Evolutionary conservation across 2,888 invertebrate species (phyloP).

Genomic region (Drosophila paranaensis): DNA sequence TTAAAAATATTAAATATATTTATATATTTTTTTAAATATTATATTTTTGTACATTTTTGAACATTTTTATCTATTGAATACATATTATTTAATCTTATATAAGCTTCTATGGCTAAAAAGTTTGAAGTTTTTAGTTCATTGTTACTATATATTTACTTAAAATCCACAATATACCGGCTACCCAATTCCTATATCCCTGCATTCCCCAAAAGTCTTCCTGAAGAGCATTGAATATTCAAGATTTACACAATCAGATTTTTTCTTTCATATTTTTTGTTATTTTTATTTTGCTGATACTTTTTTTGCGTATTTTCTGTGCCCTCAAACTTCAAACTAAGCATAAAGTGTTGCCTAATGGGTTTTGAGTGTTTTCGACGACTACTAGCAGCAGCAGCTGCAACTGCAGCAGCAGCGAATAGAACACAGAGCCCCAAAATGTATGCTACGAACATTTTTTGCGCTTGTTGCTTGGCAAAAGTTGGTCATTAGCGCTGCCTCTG

Average conservation of each 20-base stretch:
- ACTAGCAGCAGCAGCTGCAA: constrained; percentile 30
- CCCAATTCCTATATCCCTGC: no score
- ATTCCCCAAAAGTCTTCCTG: neutral
- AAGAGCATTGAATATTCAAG: constrained; percentile 12
- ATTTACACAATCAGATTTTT: constrained; percentile 7
- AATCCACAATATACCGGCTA: no score
- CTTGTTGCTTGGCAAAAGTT: constrained; percentile 62
- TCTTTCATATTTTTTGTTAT: constrained; percentile 15
- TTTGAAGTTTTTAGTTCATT: no score
- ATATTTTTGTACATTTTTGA: no score
- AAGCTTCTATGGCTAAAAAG: no score
- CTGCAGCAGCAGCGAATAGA: constrained; percentile 21
- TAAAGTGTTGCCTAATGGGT: constrained; percentile 83
- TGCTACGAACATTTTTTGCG: constrained; percentile 59
- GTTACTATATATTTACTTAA: no score
- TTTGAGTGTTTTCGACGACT: constrained; percentile 83
- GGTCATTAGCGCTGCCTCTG: constrained; percentile 72
- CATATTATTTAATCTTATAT: no score
- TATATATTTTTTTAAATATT: no score
- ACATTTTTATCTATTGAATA: no score
- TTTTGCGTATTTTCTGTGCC: constrained; percentile 52
- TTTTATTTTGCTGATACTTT: constrained; percentile 2
- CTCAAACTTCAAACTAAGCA: constrained; percentile 80
- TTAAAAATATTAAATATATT: no score
- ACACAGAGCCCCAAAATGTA: constrained; percentile 61